Evolutionary conservation across 1,140 invertebrate species (phyloP).

Genomic region (Anagrus nilaparvatae): DNA sequence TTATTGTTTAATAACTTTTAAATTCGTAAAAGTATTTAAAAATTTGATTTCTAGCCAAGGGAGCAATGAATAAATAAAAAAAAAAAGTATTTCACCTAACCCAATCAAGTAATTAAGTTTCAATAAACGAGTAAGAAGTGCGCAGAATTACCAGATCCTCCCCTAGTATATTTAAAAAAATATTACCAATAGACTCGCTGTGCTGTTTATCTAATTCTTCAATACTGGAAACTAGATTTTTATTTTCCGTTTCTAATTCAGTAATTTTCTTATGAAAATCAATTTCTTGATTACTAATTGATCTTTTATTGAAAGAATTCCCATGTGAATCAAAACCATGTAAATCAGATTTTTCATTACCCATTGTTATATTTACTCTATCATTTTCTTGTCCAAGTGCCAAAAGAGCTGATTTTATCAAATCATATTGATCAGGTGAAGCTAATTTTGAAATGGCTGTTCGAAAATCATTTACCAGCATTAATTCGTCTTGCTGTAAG

Average conservation of each 20-base stretch:
- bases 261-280: constrained; percentile 40
- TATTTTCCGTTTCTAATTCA: constrained; percentile 42
- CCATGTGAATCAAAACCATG: constrained; percentile 23
- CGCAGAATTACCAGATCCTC: too few relatives aligned
- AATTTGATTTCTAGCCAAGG: too few relatives aligned
- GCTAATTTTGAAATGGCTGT: constrained; percentile 37
- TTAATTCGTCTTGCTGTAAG: constrained; percentile 30
- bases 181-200: constrained; percentile 48
- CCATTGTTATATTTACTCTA: constrained; percentile 6
- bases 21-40: too few relatives aligned
- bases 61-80: too few relatives aligned
- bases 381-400: constrained; percentile 42
- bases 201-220: constrained; percentile 67
- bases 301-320: constrained; percentile 12
- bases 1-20: too few relatives aligned
- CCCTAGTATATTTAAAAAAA: too few relatives aligned
- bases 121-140: too few relatives aligned
- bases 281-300: constrained; percentile 19
- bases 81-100: too few relatives aligned
- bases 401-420: constrained; percentile 37
- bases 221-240: constrained; percentile 46
- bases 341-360: constrained; percentile 25
- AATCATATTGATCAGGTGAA: constrained; percentile 33
- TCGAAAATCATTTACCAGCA: constrained; percentile 33
- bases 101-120: too few relatives aligned